phyloP scores from a whole-genome alignment of 1,140 invertebrate genomes.

The Drosophila busckii region DNA sequence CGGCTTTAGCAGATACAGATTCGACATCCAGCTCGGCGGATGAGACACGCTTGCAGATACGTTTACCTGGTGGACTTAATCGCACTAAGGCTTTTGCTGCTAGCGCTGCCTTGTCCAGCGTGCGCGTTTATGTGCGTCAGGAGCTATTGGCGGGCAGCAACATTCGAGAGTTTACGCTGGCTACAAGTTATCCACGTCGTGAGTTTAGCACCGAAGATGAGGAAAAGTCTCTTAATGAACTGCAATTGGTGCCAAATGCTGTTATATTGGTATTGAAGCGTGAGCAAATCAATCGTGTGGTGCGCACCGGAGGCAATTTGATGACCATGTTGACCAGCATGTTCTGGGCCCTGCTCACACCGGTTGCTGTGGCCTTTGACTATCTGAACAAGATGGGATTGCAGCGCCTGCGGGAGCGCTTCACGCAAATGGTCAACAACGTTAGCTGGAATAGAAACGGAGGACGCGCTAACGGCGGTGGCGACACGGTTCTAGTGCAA shows the following conservation, averaged over 20 bases:
- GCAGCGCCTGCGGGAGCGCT: conserved; percentile 46
- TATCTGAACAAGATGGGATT: conserved; percentile 69
- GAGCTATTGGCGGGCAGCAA: conserved; percentile 52
- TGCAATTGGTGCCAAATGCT: conserved; percentile 88
- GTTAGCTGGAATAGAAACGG: conserved; percentile 18
- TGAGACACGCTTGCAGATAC: conserved; percentile 90
- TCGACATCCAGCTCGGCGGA: conserved; percentile 64
- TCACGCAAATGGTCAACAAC: conserved; percentile 27
- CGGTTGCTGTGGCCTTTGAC: conserved; percentile 78
- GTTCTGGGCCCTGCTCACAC: conserved; percentile 79
- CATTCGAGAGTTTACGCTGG: conserved; percentile 84
- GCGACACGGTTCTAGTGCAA: not conserved
- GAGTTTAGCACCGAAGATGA: conserved; percentile 85
- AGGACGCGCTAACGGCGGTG: not conserved
- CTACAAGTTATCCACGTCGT: conserved; percentile 88
- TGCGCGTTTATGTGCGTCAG: conserved; percentile 58
- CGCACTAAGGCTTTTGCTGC: conserved; percentile 78
- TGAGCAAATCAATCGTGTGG: conserved; percentile 41
- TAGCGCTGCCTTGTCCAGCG: conserved; percentile 76
- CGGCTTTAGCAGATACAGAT: not conserved
- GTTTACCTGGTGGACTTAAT: conserved; percentile 86
- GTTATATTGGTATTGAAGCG: conserved; percentile 83
- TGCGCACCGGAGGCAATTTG: conserved; percentile 46
- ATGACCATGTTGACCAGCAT: conserved; percentile 63
- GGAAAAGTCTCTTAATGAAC: conserved; percentile 82